Evolutionary conservation across 2,797 vertebrate genomes (phyloP).

Genomic region (Spinus pinus): DNA sequence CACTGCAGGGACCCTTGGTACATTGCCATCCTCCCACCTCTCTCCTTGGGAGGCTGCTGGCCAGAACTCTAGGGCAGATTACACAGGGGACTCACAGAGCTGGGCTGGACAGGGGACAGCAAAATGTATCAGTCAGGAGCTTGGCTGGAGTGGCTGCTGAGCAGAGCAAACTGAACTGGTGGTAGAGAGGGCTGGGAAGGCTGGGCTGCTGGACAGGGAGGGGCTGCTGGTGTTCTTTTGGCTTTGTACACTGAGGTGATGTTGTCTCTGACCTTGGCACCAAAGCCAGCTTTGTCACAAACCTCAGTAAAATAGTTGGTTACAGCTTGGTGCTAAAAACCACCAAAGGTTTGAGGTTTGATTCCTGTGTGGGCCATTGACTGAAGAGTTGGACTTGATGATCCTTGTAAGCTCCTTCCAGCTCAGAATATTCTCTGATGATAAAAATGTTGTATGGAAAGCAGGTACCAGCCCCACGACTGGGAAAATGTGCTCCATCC

Average conservation of each 20-base stretch:
- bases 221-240: neutral
- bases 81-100: neutral
- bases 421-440: neutral
- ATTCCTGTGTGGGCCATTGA: neutral
- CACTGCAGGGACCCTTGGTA: neutral
- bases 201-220: neutral
- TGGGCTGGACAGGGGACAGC: neutral
- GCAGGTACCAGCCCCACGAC: neutral
- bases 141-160: neutral
- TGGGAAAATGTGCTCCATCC: neutral
- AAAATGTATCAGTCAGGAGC: neutral
- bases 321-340: neutral
- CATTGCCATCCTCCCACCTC: neutral
- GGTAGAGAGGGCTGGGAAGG: neutral
- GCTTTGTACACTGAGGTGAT: neutral
- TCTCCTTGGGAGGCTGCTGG: neutral
- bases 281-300: neutral
- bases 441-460: neutral
- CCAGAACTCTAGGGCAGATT: neutral
- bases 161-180: neutral
- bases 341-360: neutral
- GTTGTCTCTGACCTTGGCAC: neutral
- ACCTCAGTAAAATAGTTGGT: neutral
- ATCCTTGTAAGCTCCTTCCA: neutral
- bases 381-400: neutral